Evolutionary conservation across 2,113 vertebrate genomes (phyloP).

Genomic region (Petaurus breviceps): DNA sequence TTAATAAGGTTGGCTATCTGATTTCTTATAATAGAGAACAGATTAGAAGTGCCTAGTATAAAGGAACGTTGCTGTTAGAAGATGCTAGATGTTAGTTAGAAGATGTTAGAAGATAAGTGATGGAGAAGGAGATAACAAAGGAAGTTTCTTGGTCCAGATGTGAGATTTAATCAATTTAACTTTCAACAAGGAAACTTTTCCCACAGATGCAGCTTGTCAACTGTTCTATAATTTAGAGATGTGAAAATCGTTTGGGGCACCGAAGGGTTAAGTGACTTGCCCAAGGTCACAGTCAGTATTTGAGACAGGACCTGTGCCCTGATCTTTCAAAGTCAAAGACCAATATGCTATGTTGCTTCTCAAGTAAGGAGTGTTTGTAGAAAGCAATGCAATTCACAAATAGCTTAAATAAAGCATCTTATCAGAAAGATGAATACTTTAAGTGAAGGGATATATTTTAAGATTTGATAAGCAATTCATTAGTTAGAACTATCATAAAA

Average conservation of each 20-base stretch:
- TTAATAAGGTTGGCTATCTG: too few species aligned
- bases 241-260: background rate
- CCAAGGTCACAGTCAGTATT: background rate
- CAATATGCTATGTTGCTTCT: background rate
- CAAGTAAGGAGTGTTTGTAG: background rate
- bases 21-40: too few species aligned
- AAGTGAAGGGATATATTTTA: background rate
- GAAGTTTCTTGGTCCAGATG: background rate
- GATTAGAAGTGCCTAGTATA: too few species aligned
- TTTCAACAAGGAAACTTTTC: background rate
- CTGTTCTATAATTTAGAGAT: background rate
- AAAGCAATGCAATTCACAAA: background rate
- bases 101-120: too few species aligned
- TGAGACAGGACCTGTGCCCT: background rate
- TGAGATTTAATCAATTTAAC: background rate
- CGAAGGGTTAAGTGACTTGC: background rate
- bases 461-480: background rate
- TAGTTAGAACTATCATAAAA: background rate
- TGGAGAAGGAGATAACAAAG: background rate
- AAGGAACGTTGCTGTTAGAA: too few species aligned
- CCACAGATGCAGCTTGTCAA: background rate
- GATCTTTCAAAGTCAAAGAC: background rate
- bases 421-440: background rate
- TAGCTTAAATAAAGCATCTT: background rate
- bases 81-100: too few species aligned